Evolutionary conservation across 2,888 invertebrate genomes (phyloP), one percentile per base, ranked within the genome.

Genomic region (Tortrix viridana): DNA sequence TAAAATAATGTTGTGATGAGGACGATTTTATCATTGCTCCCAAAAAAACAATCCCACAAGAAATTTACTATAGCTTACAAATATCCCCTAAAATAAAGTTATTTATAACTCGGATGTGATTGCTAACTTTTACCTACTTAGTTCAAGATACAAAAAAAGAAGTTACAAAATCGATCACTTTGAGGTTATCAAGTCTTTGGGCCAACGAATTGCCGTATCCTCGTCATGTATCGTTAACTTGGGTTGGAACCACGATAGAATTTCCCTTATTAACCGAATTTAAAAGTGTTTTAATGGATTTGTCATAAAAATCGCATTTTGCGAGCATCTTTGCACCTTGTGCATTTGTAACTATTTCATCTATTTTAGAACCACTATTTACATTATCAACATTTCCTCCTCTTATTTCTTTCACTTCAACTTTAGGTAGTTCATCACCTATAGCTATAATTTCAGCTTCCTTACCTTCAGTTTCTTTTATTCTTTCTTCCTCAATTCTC

Each of bases 221-320:
- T 19, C 12, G 46, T 60, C 60, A 60, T 26, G 60, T 60, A n/a
- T 46, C 46, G 7, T 46, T 32, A 32, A 59, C 47, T n/a, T 53
- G 38, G 14, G 53, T 20, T 1, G 59, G 20, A 14, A 50, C 20
- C 1, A 26, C 32, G 43, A 59, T 52, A 18, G 59, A 59, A 46
- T 59, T 58, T 5, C 14, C 4, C 5, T 43, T 26, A 37, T 41
- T 22, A 6, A n/a, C 49, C 26, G 26, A 26, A 6, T 16, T 43
- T n/a, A 50, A 6, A 12, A 32, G 22, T 5, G 2, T 49, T 14
- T 47, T 56, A 14, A 26, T 32, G 1, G 60, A 14, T 26, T 53
- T 60, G 4, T 60, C 47, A 18, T 60, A 60, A 53, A 60, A 60
- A 20, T 60, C 60, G 23, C 60, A 26, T 16, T 60, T 60, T 5